phyloP scores from a whole-genome alignment of 1,140 invertebrate genomes.

The Magallana gigas region DNA sequence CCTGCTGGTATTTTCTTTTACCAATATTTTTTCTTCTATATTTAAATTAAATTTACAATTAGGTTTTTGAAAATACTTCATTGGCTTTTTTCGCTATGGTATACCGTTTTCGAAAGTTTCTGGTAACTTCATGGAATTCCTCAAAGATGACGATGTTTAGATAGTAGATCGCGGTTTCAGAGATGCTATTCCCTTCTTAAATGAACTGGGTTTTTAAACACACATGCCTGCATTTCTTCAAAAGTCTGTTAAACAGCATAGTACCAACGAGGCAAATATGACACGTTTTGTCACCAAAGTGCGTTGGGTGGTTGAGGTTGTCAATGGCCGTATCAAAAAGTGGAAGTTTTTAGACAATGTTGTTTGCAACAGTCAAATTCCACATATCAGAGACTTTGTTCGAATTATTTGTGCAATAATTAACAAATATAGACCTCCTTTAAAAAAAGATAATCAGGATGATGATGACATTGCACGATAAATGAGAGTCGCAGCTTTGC shows the following conservation, averaged over 20 bases:
- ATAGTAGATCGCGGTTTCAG: conserved; percentile 37
- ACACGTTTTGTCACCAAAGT: conserved; percentile 35
- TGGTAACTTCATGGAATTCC: neutral
- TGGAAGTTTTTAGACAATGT: conserved; percentile 18
- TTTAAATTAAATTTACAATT: too few species aligned
- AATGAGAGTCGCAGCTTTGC: neutral
- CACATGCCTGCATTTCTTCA: conserved; percentile 6
- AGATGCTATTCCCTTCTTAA: conserved; percentile 20
- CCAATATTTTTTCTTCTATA: too few species aligned
- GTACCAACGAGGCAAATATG: neutral
- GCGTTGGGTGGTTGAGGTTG: conserved; percentile 24
- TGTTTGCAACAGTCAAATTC: neutral
- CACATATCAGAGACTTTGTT: neutral
- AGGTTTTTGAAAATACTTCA: too few species aligned
- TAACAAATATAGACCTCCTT: neutral
- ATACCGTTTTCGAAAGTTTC: too few species aligned
- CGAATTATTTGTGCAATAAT: neutral
- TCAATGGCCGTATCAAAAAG: conserved; percentile 12
- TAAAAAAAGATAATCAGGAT: neutral
- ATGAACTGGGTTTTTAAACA: neutral
- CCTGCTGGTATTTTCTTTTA: too few species aligned
- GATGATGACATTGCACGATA: neutral
- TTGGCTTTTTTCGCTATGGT: too few species aligned
- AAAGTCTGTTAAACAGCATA: conserved; percentile 9
- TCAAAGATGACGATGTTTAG: conserved; percentile 4